Base-by-base conservation (phyloP, 2,797 vertebrate species). In the Molossus alvarezi region DNA sequence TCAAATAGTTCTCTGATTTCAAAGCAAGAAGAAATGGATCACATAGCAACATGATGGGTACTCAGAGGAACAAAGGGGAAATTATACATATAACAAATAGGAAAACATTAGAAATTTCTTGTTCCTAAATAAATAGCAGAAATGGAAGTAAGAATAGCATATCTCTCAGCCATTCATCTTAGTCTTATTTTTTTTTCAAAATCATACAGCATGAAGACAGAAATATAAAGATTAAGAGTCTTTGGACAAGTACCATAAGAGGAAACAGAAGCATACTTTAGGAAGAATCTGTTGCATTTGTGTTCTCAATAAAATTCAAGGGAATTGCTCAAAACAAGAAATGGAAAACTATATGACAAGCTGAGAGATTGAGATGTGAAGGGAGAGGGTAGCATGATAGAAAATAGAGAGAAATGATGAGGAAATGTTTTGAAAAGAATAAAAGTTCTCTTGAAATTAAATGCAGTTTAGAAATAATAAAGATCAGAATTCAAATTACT, bases 261-360 rank as follows among this genome's bases (percentile, higher is more conserved):
- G n/a, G 20, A 87, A 76, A 69, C 45, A 90, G 58, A 81, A 51
- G 8, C 20, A 53, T 37, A 57, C 12, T 84, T 88, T 37, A 77
- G 48, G 90, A 93, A 67, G 15, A 41, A 53, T 48, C 37, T 41
- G 25, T 57, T 37, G n/a, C 62, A n/a, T 48, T 75, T 71, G 67
- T 33, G 21, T 82, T 75, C 41, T 53, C 48, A 33, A 27, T 76
- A 76, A 83, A 80, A 77, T 21, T 76, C 45, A 95, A 95, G 20
- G 23, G 58, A 85, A 60, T 72, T 57, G 12, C 62, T 90, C 12
- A 45, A 95, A 90, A 71, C 29, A 87, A 71, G 33, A 92, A 76
- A 64, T 69, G 20, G 75, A 87, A 79, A 90, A 27, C 57, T 48
- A 65, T 33, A 57, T 27, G 18, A 6, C 69, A 81, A 75, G 15